Evolutionary conservation across 2,888 invertebrate genomes (phyloP).

Genomic region (Lasioglossum zephyrum): DNA sequence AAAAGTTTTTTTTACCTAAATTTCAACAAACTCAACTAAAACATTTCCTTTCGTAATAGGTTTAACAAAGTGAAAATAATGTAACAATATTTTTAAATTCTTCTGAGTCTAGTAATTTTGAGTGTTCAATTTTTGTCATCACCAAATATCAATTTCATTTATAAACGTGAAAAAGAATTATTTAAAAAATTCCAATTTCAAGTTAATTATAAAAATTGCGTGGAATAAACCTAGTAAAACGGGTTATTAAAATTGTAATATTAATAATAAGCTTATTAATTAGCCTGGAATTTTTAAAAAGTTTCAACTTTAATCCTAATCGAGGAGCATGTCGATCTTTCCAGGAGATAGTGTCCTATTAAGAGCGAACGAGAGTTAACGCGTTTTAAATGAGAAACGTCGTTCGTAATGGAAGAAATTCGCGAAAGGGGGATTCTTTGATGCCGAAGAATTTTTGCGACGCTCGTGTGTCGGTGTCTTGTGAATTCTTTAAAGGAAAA

Average conservation of each 20-base stretch:
- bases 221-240: too few relatives aligned
- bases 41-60: not conserved
- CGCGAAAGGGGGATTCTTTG: not conserved
- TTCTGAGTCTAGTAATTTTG: not conserved
- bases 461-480: not conserved
- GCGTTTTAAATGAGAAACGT: not conserved
- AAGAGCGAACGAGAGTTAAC: not conserved
- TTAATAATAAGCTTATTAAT: not conserved
- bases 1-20: not conserved
- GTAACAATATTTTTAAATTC: not conserved
- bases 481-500: not conserved
- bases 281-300: not conserved
- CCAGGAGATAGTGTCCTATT: not conserved
- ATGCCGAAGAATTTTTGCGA: not conserved
- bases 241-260: too few relatives aligned
- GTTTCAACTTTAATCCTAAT: not conserved
- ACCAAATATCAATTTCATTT: too few relatives aligned
- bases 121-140: too few relatives aligned
- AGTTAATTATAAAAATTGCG: not conserved
- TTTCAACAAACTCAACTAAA: too few relatives aligned
- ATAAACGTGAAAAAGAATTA: not conserved
- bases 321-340: not conserved
- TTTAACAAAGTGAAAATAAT: not conserved
- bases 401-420: not conserved
- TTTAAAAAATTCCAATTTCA: not conserved